A percentile compares a stretch with the other conserved stretches of the same genome.
Evolutionary conservation across 2,797 vertebrate species (phyloP).

Genomic region (Xyrichtys novacula): DNA sequence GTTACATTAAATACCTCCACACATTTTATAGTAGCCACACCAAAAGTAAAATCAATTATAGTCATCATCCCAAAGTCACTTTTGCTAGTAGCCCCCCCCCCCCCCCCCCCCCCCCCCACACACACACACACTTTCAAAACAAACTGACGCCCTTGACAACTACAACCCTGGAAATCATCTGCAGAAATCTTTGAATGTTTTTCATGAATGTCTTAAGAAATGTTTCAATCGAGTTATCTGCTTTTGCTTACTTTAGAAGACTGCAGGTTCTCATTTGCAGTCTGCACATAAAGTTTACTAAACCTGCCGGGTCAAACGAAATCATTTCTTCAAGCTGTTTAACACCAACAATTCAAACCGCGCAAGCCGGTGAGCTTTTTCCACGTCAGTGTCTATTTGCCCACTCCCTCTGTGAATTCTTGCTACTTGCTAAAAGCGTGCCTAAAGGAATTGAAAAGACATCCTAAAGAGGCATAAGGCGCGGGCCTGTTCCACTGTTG

Average conservation of each 20-base stretch:
- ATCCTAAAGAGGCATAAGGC: conserved; percentile 23
- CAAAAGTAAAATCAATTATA: too few species aligned
- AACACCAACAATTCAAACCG: background rate
- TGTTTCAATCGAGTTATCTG: background rate
- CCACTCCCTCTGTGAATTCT: conserved; percentile 7
- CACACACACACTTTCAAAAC: too few species aligned
- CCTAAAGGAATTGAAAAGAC: conserved; percentile 34
- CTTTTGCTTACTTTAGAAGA: background rate
- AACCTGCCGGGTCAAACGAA: conserved; percentile 7
- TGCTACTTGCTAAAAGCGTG: conserved; percentile 11
- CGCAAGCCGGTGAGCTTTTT: background rate
- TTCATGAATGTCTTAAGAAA: background rate
- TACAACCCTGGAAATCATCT: too few species aligned
- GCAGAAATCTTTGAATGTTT: too few species aligned
- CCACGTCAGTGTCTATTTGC: background rate
- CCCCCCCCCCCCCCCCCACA: too few species aligned
- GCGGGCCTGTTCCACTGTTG: conserved; percentile 22
- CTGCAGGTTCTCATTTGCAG: conserved; percentile 1
- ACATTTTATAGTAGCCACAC: too few species aligned
- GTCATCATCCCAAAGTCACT: too few species aligned
- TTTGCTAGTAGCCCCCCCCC: too few species aligned
- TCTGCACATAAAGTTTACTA: background rate
- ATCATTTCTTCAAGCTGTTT: background rate
- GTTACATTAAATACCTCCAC: too few species aligned
- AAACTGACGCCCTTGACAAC: too few species aligned